Evolutionary conservation across 2,113 vertebrate genomes (phyloP), one percentile per base, ranked within the genome.

Genomic region (Ammodytes marinus): DNA sequence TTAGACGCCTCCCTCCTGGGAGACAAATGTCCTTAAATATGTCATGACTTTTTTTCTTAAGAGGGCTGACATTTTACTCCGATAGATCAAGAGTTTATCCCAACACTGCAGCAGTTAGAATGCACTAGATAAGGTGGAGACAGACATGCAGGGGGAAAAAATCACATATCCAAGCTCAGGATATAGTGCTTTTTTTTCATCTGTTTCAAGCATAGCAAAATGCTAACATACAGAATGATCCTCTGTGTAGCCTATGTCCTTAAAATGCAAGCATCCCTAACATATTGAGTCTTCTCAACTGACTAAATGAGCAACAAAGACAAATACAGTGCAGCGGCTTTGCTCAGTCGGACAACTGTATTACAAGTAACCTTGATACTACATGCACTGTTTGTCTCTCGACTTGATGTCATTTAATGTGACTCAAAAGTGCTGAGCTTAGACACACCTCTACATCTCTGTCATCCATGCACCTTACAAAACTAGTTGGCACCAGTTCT

Each of bases 371-470:
- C 52, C 59, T 74, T 83, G 74, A 11, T n/a, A 37, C 10, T 15
- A 8, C 49, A 53, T n/a, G n/a, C 71, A 57, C 19, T 46, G 40
- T 80, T 75, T 66, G 12, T 64, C 43, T 64, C 43, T 68, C 74
- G 67, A 71, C 39, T 2, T 70, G 42, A 46, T 73, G 58, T 67
- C 46, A 45, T 2, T 69, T 1, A 69, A 19, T 69, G 49, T 55
- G 83, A 37, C 37, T 74, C n/a, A 71, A 54, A 86, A 86, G 63
- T 70, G 42, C 83, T 78, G 84, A 81, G 75, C 67, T 43, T 59
- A 63, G 59, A 67, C 58, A 50, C 72, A 70, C 19, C 72, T 72
- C 71, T 84, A 72, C 74, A 79, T 87, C 80, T 85, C 71, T 82
- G 79, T 85, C 81, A 74, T 65, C 70, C 63, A 19, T 17, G 27